Base-by-base conservation (phyloP, 2,113 vertebrate species). In the Xenopus laevis region DNA sequence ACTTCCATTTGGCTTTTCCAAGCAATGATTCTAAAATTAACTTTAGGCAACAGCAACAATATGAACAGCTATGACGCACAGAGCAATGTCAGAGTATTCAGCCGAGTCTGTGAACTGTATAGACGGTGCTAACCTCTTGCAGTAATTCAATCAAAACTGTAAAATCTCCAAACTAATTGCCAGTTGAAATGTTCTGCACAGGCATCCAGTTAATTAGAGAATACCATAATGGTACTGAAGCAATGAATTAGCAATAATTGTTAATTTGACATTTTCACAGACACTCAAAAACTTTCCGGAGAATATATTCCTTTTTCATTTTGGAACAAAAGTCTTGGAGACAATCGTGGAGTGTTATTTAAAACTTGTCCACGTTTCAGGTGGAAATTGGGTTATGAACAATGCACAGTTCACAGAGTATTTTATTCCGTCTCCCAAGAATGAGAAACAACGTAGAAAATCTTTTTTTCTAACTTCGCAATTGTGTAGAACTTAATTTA, bases 11-110 rank as follows among this genome's bases (percentile, higher is more conserved):
- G 58, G 58, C 10, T 8, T 60, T 60, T 84, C 84, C 88, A 88
- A 87, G 88, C 85, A 79, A 82, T 80, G 86, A 83, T 85, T 87
- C 86, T 90, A 90, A 90, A 91, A 89, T 91, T 86, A 89, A 86
- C 87, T 87, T 91, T 87, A 88, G 84, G 89, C 83, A 84, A 88
- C 88, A 88, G 86, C 78, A 85, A 84, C 82, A 86, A 90, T 86
- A 91, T 87, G 87, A 88, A 91, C 84, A 86, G 89, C 80, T 27
- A 23, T 91, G 89, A 90, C 86, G 84, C 87, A 68, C 60, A 79
- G 83, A 80, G 83, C 85, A 81, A 71, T 61, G 83, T 74, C 66
- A 69, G 88, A 89, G 83, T 79, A 86, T 86, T 83, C 76, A 69
- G 86, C 80, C 77, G 78, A 82, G 81, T 60, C 81, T 85, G 83